These are phyloP conservation scores for Poeciliopsis retropinna DNA, from an alignment of 2,113 vertebrate genomes.

Conservation along the genomic window DNA sequence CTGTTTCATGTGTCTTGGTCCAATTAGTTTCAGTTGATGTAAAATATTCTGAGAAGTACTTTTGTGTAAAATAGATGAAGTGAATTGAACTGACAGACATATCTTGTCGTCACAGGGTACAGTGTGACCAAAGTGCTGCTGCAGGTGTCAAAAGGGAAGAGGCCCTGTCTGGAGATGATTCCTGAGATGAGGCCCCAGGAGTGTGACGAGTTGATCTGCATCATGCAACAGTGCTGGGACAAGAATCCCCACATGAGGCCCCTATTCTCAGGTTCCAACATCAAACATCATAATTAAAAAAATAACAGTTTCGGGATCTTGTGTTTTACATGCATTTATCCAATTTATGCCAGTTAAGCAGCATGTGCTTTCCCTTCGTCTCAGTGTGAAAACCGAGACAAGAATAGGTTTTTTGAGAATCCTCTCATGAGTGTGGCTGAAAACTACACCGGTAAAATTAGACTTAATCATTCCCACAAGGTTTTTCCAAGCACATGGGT, in stretches of 20 bases:
- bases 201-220: slow-evolving; percentile 80
- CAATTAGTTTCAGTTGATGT: background rate
- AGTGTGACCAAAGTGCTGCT: slow-evolving; percentile 83
- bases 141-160: slow-evolving; percentile 80
- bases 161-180: slow-evolving; percentile 79
- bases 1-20: background rate
- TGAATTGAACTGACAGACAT: background rate
- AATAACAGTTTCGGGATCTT: background rate
- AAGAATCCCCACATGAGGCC: slow-evolving; percentile 82
- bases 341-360: background rate
- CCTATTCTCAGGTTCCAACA: slow-evolving; percentile 67
- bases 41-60: background rate
- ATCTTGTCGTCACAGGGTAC: slow-evolving; percentile 72
- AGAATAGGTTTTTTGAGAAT: background rate
- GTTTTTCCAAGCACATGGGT: background rate
- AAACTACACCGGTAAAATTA: background rate
- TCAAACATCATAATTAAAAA: background rate
- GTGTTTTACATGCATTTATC: background rate
- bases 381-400: background rate
- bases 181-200: slow-evolving; percentile 78
- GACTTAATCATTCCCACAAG: background rate
- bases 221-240: slow-evolving; percentile 88
- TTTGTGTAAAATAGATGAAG: background rate
- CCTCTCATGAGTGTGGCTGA: too few species aligned
- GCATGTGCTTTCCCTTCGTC: background rate